Base-by-base conservation (phyloP, 2,797 vertebrate species). In the Nasua narica region DNA sequence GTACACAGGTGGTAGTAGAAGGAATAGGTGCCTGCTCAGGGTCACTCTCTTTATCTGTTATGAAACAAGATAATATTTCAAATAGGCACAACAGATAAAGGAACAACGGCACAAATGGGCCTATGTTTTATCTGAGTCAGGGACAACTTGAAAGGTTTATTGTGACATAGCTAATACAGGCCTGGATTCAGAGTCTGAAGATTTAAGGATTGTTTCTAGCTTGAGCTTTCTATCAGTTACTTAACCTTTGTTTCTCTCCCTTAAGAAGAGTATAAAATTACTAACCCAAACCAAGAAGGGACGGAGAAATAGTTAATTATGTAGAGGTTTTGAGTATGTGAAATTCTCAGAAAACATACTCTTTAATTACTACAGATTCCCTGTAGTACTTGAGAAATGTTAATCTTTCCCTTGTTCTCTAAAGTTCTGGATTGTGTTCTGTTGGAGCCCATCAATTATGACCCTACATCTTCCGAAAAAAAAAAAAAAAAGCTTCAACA, bases 381-480 rank as follows among this genome's bases (percentile, higher is more conserved):
- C 16, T 48, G 35, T n/a, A 72, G 56, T 72, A 92, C 87, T 96
- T 67, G 54, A 91, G 76, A 91, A 87, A 70, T 69, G 76, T 81
- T 95, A 67, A 72, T 43, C 12, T 84, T 89, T 85, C 77, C 35
- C 21, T 81, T 88, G 13, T 90, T 95, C 40, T 90, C 62, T 23
- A 27, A 74, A 84, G 90, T 97, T 87, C 93, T 96, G 91, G 78
- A 67, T 27, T 91, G n/a, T 94, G 29, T 97, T 95, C 46, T 91
- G 19, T 70, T 94, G 90, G 65, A 97, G 35, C 29, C 29, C 27
- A 94, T 94, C 69, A 96, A 91, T 92, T 95, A 79, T 77, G 62
- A 90, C 29, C 13, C 48, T 70, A 35, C 15, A 29, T 96, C 79
- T 95, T 96, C 14, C 14, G 46, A 46, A 29, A 74, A 35, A 83